phyloP scores from a whole-genome alignment of 1,140 invertebrate species.

The Pogonognathellus flavescens region DNA sequence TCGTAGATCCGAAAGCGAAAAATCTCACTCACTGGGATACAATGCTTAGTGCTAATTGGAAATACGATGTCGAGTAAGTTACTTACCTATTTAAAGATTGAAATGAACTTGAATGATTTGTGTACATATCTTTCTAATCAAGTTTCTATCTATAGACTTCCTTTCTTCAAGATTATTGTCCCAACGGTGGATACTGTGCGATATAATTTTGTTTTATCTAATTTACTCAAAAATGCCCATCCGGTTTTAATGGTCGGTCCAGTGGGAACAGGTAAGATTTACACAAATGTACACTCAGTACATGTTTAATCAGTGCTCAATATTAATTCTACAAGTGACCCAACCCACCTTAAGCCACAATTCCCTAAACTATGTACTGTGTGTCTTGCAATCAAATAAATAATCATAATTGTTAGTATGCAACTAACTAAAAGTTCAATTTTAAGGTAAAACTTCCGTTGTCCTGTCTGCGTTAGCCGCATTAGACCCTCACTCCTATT shows the following conservation, averaged over 20 bases:
- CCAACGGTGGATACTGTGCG: slow-evolving; percentile 87
- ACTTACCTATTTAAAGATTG: slow-evolving; percentile 51
- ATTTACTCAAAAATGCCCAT: slow-evolving; percentile 75
- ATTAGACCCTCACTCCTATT: slow-evolving; percentile 77
- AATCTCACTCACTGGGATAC: slow-evolving; percentile 84
- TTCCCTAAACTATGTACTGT: too few relatives aligned
- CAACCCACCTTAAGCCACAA: too few relatives aligned
- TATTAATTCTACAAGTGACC: too few relatives aligned
- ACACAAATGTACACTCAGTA: too few relatives aligned
- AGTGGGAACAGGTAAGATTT: slow-evolving; percentile 69
- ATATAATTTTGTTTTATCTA: slow-evolving; percentile 80
- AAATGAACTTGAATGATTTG: slow-evolving; percentile 68
- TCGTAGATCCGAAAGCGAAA: slow-evolving; percentile 79
- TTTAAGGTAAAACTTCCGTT: slow-evolving; percentile 81
- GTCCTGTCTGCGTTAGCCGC: slow-evolving; percentile 77
- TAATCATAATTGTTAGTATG: background rate
- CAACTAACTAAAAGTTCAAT: background rate
- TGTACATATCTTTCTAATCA: background rate
- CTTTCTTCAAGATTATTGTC: slow-evolving; percentile 85
- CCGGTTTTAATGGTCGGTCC: slow-evolving; percentile 83
- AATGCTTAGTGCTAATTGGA: slow-evolving; percentile 79
- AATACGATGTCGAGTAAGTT: slow-evolving; percentile 76
- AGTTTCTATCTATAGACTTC: slow-evolving; percentile 68
- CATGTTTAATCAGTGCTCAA: too few relatives aligned
- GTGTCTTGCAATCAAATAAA: too few relatives aligned